Evolutionary conservation across 2,888 invertebrate genomes (phyloP).

Genomic region (Agrotis clavis): DNA sequence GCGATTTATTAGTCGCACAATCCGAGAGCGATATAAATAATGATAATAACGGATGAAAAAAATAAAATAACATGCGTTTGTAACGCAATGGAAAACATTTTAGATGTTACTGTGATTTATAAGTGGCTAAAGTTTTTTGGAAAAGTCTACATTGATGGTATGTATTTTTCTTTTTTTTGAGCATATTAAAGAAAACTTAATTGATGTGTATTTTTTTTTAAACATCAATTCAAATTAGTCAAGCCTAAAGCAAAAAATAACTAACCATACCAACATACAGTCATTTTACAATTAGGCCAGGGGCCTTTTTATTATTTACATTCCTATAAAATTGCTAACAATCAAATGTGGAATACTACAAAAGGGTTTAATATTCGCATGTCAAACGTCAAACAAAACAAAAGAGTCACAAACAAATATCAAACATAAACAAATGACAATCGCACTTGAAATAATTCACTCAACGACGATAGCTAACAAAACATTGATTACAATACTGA

Average conservation of each 20-base stretch:
- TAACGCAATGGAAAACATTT: conserved; percentile 65
- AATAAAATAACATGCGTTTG: conserved; percentile 71
- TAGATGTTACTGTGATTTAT: conserved; percentile 54
- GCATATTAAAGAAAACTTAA: background rate
- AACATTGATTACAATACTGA: conserved; percentile 35
- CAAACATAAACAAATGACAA: conserved; percentile 5
- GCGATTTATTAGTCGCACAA: conserved; percentile 72
- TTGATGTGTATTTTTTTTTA: no score
- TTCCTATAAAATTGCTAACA: no score
- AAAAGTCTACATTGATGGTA: conserved; percentile 9
- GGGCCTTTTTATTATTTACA: no score
- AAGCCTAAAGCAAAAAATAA: background rate
- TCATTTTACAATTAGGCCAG: background rate
- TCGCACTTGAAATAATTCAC: conserved; percentile 24
- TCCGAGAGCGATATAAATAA: conserved; percentile 77
- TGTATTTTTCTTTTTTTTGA: background rate
- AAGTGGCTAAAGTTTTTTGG: background rate
- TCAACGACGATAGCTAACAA: conserved; percentile 3
- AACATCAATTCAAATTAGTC: no score
- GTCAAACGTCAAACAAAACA: conserved; percentile 4
- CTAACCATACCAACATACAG: background rate
- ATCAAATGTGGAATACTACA: background rate
- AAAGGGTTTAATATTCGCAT: background rate
- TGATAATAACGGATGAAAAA: conserved; percentile 77
- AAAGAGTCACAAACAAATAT: background rate